phyloP scores from a whole-genome alignment of 1,140 invertebrate species.

The Drosophila subpulchrella region DNA sequence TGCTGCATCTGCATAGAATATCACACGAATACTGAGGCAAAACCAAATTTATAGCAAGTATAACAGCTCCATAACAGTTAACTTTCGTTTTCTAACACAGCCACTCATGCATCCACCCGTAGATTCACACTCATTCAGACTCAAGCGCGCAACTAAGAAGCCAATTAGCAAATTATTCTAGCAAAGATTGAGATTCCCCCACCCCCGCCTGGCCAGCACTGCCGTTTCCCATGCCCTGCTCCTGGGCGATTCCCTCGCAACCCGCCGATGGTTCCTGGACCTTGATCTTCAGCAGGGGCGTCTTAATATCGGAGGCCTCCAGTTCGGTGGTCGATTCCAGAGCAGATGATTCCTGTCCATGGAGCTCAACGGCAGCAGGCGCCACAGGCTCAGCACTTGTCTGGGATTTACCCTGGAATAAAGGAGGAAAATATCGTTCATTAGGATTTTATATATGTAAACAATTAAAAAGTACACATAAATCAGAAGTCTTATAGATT shows the following conservation, averaged over 20 bases:
- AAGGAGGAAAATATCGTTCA: background rate
- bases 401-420: conserved; percentile 55
- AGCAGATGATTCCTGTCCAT: conserved; percentile 15
- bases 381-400: conserved; percentile 31
- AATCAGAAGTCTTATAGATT: too few relatives aligned
- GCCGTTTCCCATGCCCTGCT: conserved; percentile 52
- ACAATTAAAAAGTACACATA: too few relatives aligned
- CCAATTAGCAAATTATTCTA: conserved; percentile 50
- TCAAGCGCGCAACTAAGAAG: conserved; percentile 4
- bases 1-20: conserved; percentile 62
- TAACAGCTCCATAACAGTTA: conserved; percentile 72
- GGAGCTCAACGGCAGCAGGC: conserved; percentile 22
- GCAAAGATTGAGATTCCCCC: conserved; percentile 62
- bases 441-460: background rate
- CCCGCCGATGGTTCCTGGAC: conserved; percentile 38
- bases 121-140: background rate
- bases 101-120: conserved; percentile 5
- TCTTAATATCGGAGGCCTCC: conserved; percentile 68
- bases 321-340: conserved; percentile 55
- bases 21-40: conserved; percentile 74
- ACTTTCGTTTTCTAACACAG: conserved; percentile 37
- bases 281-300: conserved; percentile 65
- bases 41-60: conserved; percentile 60
- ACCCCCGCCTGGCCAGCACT: conserved; percentile 31
- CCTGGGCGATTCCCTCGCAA: conserved; percentile 19